Evolutionary conservation across 1,140 invertebrate species (phyloP).

Genomic region (Hycleus phaleratus): DNA sequence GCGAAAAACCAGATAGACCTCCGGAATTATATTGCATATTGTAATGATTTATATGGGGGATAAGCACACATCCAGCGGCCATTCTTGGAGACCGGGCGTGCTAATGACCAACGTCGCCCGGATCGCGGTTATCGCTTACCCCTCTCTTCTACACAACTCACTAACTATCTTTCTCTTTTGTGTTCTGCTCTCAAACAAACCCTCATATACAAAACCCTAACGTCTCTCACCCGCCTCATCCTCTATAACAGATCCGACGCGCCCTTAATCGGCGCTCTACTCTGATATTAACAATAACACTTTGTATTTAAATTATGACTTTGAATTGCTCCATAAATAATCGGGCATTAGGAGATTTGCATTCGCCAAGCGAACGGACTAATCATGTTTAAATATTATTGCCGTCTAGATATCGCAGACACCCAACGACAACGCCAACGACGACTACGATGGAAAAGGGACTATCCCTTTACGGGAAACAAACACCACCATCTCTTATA

Average conservation of each 20-base stretch:
- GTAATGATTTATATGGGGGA: constrained; percentile 42
- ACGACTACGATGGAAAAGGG: no score
- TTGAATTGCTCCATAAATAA: constrained; percentile 43
- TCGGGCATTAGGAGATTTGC: constrained; percentile 41
- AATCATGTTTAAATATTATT: constrained; percentile 41
- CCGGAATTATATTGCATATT: constrained; percentile 44
- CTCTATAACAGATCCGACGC: not conserved
- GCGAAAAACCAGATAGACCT: constrained; percentile 43
- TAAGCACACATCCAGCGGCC: constrained; percentile 42
- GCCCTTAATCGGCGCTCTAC: constrained; percentile 34
- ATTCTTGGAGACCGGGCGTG: constrained; percentile 42
- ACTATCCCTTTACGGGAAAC: no score
- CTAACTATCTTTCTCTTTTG: constrained; percentile 21
- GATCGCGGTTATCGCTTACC: constrained; percentile 38
- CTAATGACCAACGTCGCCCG: constrained; percentile 41
- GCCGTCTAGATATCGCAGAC: constrained; percentile 20
- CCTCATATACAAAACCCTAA: not conserved
- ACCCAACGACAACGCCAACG: no score
- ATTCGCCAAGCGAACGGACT: constrained; percentile 33
- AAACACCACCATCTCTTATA: no score
- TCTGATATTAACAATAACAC: constrained; percentile 44
- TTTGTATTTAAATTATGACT: constrained; percentile 44
- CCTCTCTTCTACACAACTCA: constrained; percentile 14
- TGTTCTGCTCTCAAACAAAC: constrained; percentile 11
- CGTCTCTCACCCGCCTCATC: constrained; percentile 11